phyloP scores from a whole-genome alignment of 2,797 vertebrate species.

The Typhlichthys eigenmanni region DNA sequence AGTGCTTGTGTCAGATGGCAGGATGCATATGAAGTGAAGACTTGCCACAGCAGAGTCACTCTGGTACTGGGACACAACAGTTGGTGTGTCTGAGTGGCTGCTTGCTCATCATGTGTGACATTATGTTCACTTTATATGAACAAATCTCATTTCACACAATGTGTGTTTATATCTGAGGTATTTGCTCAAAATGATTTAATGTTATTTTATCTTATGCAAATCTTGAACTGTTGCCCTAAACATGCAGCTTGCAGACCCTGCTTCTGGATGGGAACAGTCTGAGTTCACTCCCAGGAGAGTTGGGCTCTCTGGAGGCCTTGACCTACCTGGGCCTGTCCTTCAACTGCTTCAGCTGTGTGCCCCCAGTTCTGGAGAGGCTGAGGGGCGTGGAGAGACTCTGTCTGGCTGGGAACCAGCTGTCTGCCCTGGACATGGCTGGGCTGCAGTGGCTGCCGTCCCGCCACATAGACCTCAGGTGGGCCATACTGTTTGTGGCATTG shows the following conservation, averaged over 20 bases:
- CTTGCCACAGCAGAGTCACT: slow-evolving; percentile 47
- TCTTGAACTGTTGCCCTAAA: neutral
- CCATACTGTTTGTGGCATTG: too few relatives aligned
- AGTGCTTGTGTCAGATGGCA: slow-evolving; percentile 12
- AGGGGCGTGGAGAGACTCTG: slow-evolving; percentile 88
- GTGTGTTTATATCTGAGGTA: too few relatives aligned
- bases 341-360: slow-evolving; percentile 87
- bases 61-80: slow-evolving; percentile 7
- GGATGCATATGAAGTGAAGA: slow-evolving; percentile 36
- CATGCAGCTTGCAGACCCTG: slow-evolving; percentile 89
- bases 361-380: slow-evolving; percentile 86
- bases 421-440: slow-evolving; percentile 76
- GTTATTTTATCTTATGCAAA: too few relatives aligned
- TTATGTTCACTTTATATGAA: neutral
- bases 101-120: neutral
- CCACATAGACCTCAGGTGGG: slow-evolving; percentile 90
- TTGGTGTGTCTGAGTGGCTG: neutral
- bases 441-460: slow-evolving; percentile 86
- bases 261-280: slow-evolving; percentile 92
- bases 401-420: slow-evolving; percentile 91
- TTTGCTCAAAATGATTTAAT: too few relatives aligned
- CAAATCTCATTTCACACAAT: too few relatives aligned
- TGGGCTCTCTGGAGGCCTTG: slow-evolving; percentile 87
- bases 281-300: slow-evolving; percentile 84
- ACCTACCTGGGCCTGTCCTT: slow-evolving; percentile 92